phyloP scores from a whole-genome alignment of 1,140 invertebrate species.

The Trichonephila clavata region DNA sequence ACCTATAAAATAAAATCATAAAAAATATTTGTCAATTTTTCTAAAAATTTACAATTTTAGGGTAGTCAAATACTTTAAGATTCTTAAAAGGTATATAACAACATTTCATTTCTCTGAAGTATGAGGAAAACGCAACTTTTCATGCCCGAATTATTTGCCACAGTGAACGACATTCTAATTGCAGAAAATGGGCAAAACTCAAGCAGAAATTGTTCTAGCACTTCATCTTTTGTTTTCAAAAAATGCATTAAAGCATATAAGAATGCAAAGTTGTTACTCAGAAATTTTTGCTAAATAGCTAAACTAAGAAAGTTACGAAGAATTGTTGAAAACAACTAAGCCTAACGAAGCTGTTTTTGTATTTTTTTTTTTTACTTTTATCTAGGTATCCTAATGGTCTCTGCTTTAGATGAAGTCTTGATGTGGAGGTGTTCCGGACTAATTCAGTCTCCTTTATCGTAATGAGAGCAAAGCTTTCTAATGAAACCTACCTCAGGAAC shows the following conservation, averaged over 20 bases:
- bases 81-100: too few relatives aligned
- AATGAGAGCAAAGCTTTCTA: conserved; percentile 63
- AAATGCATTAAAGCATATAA: background rate
- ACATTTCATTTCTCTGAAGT: too few relatives aligned
- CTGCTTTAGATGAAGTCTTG: background rate
- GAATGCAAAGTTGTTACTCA: background rate
- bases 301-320: background rate
- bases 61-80: too few relatives aligned
- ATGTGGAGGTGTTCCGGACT: conserved; percentile 26
- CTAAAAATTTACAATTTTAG: too few relatives aligned
- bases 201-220: too few relatives aligned
- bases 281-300: background rate
- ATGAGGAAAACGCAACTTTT: too few relatives aligned
- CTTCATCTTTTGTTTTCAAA: background rate
- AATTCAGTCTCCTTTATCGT: conserved; percentile 41
- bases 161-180: too few relatives aligned
- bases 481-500: conserved; percentile 28
- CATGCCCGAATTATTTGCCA: too few relatives aligned
- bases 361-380: background rate
- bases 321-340: background rate
- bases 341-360: background rate
- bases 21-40: too few relatives aligned
- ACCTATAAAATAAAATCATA: too few relatives aligned
- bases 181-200: too few relatives aligned
- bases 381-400: conserved; percentile 9